These are phyloP conservation scores for Tetheella fluctuosa DNA, from an alignment of 2,888 invertebrate species.

Conservation along the genomic window DNA sequence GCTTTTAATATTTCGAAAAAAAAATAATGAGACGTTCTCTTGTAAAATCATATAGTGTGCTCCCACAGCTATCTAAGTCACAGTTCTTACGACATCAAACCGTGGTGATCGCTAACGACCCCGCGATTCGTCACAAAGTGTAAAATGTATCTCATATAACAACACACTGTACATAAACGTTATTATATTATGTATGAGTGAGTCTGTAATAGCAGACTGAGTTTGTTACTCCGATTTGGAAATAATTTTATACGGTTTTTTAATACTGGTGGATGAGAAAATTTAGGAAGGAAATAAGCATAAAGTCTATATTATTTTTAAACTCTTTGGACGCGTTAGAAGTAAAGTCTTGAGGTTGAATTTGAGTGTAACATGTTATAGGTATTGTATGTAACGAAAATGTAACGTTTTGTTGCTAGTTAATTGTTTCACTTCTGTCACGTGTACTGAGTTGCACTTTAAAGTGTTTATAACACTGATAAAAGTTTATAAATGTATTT, in stretches of 20 bases:
- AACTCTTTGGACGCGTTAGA: no score
- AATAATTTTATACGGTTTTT: background rate
- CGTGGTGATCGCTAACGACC: conserved; percentile 71
- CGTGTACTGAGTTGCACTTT: no score
- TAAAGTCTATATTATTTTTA: no score
- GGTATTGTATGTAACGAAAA: no score
- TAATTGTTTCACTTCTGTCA: no score
- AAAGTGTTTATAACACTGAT: no score
- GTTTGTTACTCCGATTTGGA: background rate
- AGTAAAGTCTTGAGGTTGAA: no score
- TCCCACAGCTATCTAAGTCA: conserved; percentile 39
- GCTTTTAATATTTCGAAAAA: no score
- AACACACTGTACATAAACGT: conserved; percentile 51
- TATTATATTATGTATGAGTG: conserved; percentile 43
- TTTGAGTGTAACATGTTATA: no score
- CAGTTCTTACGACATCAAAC: conserved; percentile 64
- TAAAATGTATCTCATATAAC: conserved; percentile 75
- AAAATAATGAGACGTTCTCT: conserved; percentile 14
- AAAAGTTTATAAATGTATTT: no score
- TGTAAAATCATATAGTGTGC: conserved; percentile 39
- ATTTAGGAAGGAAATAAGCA: no score
- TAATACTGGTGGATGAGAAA: background rate
- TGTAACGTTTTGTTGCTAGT: no score
- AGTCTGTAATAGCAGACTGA: conserved; percentile 16
- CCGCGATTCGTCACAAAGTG: conserved; percentile 66